phyloP scores from a whole-genome alignment of 2,888 invertebrate species.

The Microplitis deprimator region DNA sequence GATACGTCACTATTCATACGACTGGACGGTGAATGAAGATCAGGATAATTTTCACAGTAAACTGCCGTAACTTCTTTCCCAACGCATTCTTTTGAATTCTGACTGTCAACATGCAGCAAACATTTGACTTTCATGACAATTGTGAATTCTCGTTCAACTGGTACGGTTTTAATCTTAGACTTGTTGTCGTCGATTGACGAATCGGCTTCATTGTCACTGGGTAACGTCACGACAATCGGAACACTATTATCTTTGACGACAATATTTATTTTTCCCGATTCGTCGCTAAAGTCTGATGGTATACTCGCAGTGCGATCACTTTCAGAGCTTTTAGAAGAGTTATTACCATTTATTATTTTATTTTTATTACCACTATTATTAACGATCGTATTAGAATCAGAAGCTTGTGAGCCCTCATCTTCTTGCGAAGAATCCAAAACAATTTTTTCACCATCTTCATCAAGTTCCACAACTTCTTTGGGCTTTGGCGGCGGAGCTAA shows the following conservation, averaged over 20 bases:
- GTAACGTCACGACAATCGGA: constrained; percentile 53
- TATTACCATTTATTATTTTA: constrained; percentile 57
- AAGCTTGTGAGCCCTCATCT: constrained; percentile 39
- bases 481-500: constrained; percentile 47
- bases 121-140: constrained; percentile 62
- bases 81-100: constrained; percentile 59
- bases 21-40: constrained; percentile 46
- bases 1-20: constrained; percentile 58
- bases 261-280: constrained; percentile 39
- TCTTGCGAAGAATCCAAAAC: constrained; percentile 60
- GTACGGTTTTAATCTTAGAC: constrained; percentile 51
- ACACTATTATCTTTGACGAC: constrained; percentile 35
- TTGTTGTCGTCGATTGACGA: constrained; percentile 54
- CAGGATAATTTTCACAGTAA: constrained; percentile 55
- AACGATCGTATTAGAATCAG: constrained; percentile 41
- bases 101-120: constrained; percentile 58
- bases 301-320: constrained; percentile 52
- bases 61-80: constrained; percentile 59
- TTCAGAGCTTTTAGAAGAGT: constrained; percentile 50
- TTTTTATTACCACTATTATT: constrained; percentile 42
- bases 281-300: constrained; percentile 52
- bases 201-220: constrained; percentile 64
- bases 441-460: constrained; percentile 61
- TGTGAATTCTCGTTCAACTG: constrained; percentile 60
- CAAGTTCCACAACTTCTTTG: constrained; percentile 62